A percentile compares a stretch with the other conserved stretches of the same genome.
Evolutionary conservation across 2,888 invertebrate species (phyloP).

Genomic region (Leptura quadrifasciata): DNA sequence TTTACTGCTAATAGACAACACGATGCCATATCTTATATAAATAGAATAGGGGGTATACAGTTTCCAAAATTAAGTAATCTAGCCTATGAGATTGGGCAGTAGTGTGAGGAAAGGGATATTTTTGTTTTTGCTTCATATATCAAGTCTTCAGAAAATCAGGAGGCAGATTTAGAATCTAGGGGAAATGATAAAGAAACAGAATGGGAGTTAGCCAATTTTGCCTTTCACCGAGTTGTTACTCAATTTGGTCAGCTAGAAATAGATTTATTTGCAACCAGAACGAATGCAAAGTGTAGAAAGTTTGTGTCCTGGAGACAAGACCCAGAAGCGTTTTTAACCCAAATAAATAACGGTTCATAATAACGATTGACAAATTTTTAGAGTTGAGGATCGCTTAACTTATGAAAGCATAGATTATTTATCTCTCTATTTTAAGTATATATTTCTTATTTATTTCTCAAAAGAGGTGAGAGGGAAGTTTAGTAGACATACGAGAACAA

Average conservation of each 20-base stretch:
- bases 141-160: background rate
- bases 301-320: slow-evolving; percentile 1
- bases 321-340: slow-evolving; percentile 13
- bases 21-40: too few relatives aligned
- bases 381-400: too few relatives aligned
- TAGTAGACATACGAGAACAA: too few relatives aligned
- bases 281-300: background rate
- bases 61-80: too few relatives aligned
- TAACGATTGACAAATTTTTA: too few relatives aligned
- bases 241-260: background rate
- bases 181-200: background rate
- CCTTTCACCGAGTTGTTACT: background rate
- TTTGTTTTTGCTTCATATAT: background rate
- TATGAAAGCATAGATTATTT: too few relatives aligned
- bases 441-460: too few relatives aligned
- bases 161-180: slow-evolving; percentile 6
- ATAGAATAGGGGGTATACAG: slow-evolving; percentile 9
- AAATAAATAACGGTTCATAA: too few relatives aligned
- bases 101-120: background rate
- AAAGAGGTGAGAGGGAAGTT: too few relatives aligned
- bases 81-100: background rate
- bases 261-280: background rate
- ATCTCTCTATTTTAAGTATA: too few relatives aligned
- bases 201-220: background rate
- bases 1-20: background rate